Base-by-base conservation (phyloP, 2,113 vertebrate genomes). In the Butastur rufipennis region DNA sequence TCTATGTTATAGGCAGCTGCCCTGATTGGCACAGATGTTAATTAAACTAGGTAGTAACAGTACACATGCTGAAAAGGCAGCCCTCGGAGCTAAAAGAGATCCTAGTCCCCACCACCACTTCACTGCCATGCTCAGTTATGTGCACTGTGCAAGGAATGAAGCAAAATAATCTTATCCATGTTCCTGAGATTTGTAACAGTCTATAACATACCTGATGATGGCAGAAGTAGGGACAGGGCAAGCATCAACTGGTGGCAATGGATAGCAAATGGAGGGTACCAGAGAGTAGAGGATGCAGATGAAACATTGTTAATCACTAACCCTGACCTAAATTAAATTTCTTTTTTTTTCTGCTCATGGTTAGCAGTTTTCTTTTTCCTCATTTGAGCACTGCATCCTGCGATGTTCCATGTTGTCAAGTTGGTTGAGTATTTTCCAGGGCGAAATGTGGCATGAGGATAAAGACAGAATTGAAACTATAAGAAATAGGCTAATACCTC, bases 11-110 rank as follows among this genome's bases (percentile, higher is more conserved):
- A 95, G 93, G 89, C 97, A 97, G 95, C 97, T 95, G 91, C 89
- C 93, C 84, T 97, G 96, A 97, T 97, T 97, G 97, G 93, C 95
- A 95, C 93, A 97, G 96, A 97, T 94, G 93, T 96, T 97, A 97
- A 96, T 97, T 97, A 96, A 95, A 95, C 70, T 94, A 94, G 96
- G 96, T 97, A 94, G 94, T 85, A 92, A 88, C 87, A 66, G 89
- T 80, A 86, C 42, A 77, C 82, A 77, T 48, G 4, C n/a, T 70
- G 70, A 77, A 95, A 95, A 95, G 89, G 70, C 38, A 0, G 79
- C 81, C 93, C 94, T 95, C 0, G 8, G 89, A 94, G 94, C 96
- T 84, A 90, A 50, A 86, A 94, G 38, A 71, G 74, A 88, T 94
- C 81, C 75, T 50, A 13, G 26, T 70, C 26, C 1, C 3, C 40